phyloP scores from a whole-genome alignment of 2,113 vertebrate species.

The Alligator sinensis region DNA sequence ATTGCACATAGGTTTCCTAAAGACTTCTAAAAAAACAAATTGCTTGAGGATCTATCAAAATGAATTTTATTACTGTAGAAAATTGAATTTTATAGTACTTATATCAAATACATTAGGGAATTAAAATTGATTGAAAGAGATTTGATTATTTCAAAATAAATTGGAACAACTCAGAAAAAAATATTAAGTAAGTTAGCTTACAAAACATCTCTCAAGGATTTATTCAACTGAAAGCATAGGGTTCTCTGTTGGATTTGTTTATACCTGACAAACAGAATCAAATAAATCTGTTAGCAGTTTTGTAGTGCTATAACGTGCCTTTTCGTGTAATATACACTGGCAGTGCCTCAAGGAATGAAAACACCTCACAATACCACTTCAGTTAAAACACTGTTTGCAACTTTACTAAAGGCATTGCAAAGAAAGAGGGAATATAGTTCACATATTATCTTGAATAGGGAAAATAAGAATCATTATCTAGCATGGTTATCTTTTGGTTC shows the following conservation, averaged over 20 bases:
- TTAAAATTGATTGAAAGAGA: conserved; percentile 69
- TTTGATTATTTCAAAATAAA: conserved; percentile 63
- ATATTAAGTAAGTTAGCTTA: conserved; percentile 26
- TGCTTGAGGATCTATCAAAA: conserved; percentile 46
- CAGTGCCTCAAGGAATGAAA: not conserved
- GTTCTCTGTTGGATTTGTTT: not conserved
- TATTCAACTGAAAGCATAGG: not conserved
- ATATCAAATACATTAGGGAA: conserved; percentile 70
- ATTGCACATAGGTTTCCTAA: conserved; percentile 38
- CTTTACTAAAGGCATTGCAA: not conserved
- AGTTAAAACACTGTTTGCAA: accelerated
- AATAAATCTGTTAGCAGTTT: not conserved
- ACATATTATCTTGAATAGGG: not conserved
- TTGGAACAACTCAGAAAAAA: conserved; percentile 21
- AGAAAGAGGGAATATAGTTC: not conserved
- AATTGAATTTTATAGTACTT: conserved; percentile 68
- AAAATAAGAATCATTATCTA: not conserved
- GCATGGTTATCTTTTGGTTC: not conserved
- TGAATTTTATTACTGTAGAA: conserved; percentile 65
- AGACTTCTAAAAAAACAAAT: conserved; percentile 51
- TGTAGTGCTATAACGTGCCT: accelerated
- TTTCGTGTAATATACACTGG: not conserved
- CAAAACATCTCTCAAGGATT: not conserved
- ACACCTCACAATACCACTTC: not conserved
- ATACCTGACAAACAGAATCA: not conserved